phyloP scores from a whole-genome alignment of 2,888 invertebrate genomes.

The Mechanitis mazaeus region DNA sequence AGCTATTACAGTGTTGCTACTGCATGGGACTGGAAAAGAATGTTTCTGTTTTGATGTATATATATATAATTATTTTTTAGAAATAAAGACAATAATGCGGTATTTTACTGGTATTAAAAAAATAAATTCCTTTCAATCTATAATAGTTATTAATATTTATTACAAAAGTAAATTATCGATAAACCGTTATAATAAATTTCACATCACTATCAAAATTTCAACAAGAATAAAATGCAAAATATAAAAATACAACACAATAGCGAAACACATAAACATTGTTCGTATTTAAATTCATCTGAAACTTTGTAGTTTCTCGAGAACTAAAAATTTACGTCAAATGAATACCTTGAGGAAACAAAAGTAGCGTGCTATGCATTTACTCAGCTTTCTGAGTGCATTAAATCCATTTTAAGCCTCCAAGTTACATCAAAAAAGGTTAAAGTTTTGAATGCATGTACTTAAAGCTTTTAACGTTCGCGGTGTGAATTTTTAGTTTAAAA shows the following conservation, averaged over 20 bases:
- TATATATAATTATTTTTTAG: no score
- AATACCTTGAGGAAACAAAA: slow-evolving; percentile 17
- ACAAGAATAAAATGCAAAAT: no score
- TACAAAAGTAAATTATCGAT: no score
- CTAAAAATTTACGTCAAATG: slow-evolving; percentile 34
- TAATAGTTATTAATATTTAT: no score
- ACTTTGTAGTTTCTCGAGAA: slow-evolving; percentile 24
- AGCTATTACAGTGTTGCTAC: no score
- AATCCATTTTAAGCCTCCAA: slow-evolving; percentile 21
- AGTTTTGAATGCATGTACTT: slow-evolving; percentile 36
- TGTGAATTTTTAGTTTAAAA: slow-evolving; percentile 53
- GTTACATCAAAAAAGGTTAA: slow-evolving; percentile 23
- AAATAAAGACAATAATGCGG: no score
- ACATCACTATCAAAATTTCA: no score
- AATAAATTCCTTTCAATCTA: no score
- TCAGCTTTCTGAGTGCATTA: slow-evolving; percentile 26
- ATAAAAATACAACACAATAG: not conserved
- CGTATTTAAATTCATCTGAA: slow-evolving; percentile 7
- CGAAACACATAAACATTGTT: slow-evolving; percentile 4
- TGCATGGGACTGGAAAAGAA: no score
- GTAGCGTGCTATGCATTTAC: slow-evolving; percentile 19
- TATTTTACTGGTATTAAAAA: no score
- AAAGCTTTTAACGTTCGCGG: slow-evolving; percentile 40
- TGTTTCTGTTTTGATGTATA: no score
- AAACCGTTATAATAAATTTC: no score